Conservation (phyloP, 1,140 invertebrate genomes). For the Grapholita molesta region DNA sequence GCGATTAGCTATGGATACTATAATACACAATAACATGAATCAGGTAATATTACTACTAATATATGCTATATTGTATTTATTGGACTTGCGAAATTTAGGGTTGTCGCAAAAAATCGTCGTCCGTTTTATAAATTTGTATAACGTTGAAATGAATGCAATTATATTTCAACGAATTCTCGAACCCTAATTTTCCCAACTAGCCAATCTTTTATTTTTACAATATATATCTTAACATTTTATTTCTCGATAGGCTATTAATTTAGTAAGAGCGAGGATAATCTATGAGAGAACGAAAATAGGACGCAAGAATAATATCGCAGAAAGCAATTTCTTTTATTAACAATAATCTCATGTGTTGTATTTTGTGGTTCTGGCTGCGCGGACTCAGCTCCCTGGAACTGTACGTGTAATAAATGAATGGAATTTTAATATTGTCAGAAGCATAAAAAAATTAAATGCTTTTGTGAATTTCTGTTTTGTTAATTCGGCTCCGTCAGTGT, state of each 20-base stretch:
- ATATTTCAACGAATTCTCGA: background rate
- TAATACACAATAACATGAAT: slow-evolving; percentile 83
- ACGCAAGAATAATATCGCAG: background rate
- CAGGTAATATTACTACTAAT: slow-evolving; percentile 79
- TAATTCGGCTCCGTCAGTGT: background rate
- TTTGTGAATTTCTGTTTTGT: background rate
- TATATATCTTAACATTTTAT: background rate
- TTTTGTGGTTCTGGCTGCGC: slow-evolving; percentile 45
- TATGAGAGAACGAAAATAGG: background rate
- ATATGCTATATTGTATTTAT: slow-evolving; percentile 19
- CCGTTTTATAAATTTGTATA: too few relatives aligned
- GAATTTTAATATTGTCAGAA: background rate
- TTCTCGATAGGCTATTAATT: background rate
- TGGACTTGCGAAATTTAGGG: too few relatives aligned
- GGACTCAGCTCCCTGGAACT: slow-evolving; percentile 64
- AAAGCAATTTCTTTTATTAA: slow-evolving; percentile 20
- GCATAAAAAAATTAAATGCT: background rate
- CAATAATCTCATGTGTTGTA: slow-evolving; percentile 25
- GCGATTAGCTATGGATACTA: slow-evolving; percentile 86
- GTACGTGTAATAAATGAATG: slow-evolving; percentile 44
- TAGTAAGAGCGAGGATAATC: background rate
- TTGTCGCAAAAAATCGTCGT: too few relatives aligned
- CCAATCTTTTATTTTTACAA: background rate
- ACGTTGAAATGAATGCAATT: background rate
- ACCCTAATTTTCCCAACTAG: background rate